Percentiles rank a stretch among this genome's conserved stretches.
phyloP scores from a whole-genome alignment of 2,888 invertebrate genomes.

The Abscondita cerata region DNA sequence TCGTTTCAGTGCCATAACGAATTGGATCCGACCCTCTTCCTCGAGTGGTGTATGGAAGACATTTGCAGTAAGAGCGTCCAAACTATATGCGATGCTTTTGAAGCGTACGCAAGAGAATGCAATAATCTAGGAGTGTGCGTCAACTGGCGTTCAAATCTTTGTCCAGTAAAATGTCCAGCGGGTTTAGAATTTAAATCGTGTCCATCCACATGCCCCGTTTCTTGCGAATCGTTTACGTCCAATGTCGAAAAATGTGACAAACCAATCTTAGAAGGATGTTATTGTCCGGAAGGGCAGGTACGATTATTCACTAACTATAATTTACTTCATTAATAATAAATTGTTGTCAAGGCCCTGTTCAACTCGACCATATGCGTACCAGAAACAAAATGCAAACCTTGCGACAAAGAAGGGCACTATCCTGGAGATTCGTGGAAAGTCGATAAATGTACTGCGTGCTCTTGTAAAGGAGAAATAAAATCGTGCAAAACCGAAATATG shows the following conservation, averaged over 20 bases:
- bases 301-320: slow-evolving; percentile 7
- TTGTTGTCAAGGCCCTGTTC: not conserved
- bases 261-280: slow-evolving; percentile 76
- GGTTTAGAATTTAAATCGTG: slow-evolving; percentile 63
- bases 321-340: not conserved
- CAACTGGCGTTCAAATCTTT: slow-evolving; percentile 72
- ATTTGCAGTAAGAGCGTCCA: slow-evolving; percentile 64
- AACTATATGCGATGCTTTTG: slow-evolving; percentile 70
- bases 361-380: slow-evolving; percentile 67
- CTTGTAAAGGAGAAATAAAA: slow-evolving; percentile 68
- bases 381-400: slow-evolving; percentile 71
- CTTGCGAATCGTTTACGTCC: slow-evolving; percentile 67
- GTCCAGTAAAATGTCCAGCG: slow-evolving; percentile 68
- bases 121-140: slow-evolving; percentile 75
- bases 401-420: slow-evolving; percentile 75
- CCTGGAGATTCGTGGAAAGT: slow-evolving; percentile 72
- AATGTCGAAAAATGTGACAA: slow-evolving; percentile 24
- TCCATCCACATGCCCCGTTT: slow-evolving; percentile 68
- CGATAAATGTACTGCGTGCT: slow-evolving; percentile 77
- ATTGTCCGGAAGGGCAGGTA: slow-evolving; percentile 79
- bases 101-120: slow-evolving; percentile 78
- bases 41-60: slow-evolving; percentile 74
- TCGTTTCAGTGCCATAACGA: slow-evolving; percentile 71
- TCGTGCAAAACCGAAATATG: slow-evolving; percentile 69
- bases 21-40: slow-evolving; percentile 71